phyloP scores from a whole-genome alignment of 1,140 invertebrate species.

The Pachypeltis micranthus region DNA sequence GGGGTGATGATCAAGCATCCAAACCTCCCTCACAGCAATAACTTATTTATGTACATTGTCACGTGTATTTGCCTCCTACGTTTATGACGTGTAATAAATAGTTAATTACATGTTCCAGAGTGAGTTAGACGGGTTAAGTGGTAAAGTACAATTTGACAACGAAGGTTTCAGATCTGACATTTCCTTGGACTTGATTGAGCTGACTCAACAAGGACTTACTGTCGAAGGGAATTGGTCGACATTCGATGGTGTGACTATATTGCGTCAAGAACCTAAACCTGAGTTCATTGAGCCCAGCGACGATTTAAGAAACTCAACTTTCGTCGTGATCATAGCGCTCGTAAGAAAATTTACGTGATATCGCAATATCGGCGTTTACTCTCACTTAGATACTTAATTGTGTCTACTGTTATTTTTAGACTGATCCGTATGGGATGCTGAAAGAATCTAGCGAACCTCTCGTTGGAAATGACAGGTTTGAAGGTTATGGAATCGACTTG shows the following conservation, averaged over 20 bases:
- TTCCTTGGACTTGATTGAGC: slow-evolving; percentile 61
- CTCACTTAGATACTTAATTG: neutral
- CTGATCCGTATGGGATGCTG: slow-evolving; percentile 73
- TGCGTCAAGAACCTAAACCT: neutral
- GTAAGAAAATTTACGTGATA: too few species aligned
- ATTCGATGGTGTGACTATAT: slow-evolving; percentile 21
- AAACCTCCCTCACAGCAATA: too few species aligned
- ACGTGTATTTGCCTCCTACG: too few species aligned
- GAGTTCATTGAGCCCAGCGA: neutral
- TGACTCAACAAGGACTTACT: slow-evolving; percentile 49
- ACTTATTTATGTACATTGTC: too few species aligned
- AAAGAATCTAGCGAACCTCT: slow-evolving; percentile 56
- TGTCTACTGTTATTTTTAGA: slow-evolving; percentile 39
- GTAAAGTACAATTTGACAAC: slow-evolving; percentile 73
- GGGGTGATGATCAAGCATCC: too few species aligned
- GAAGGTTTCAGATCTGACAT: slow-evolving; percentile 72
- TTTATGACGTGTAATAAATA: too few species aligned
- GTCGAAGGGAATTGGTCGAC: slow-evolving; percentile 55
- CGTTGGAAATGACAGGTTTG: slow-evolving; percentile 65
- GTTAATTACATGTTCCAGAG: slow-evolving; percentile 43
- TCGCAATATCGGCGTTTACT: too few species aligned
- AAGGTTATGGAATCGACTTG: slow-evolving; percentile 71
- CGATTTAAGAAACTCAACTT: slow-evolving; percentile 65
- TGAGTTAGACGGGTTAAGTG: slow-evolving; percentile 63
- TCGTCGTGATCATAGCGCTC: slow-evolving; percentile 71